Conservation (phyloP, 2,797 vertebrate genomes). For the Pseudochirops cupreus region DNA sequence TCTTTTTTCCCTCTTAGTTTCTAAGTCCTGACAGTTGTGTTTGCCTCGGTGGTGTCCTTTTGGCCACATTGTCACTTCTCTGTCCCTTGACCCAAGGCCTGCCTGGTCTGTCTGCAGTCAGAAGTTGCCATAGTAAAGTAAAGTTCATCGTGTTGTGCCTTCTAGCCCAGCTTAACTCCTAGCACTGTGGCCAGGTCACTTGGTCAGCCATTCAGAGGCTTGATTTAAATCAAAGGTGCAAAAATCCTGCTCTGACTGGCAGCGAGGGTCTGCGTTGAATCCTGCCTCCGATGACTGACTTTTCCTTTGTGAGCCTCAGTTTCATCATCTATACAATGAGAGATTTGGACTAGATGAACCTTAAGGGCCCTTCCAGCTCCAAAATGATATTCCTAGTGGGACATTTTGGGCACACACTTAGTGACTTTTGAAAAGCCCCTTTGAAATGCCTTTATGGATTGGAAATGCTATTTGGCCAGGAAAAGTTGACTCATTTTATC, state of each 20-base stretch:
- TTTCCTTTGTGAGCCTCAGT: not conserved
- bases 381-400: no score
- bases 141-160: not conserved
- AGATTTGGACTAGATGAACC: no score
- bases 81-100: not conserved
- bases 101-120: not conserved
- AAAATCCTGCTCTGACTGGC: not conserved
- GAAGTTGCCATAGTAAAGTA: not conserved
- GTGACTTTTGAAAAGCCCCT: not conserved
- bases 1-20: not conserved
- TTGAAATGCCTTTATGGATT: not conserved
- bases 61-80: no score
- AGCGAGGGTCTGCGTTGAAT: not conserved
- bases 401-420: not conserved
- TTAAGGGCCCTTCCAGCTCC: no score
- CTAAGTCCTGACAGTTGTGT: not conserved
- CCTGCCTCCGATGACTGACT: not conserved
- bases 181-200: not conserved
- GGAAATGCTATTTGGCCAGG: not conserved
- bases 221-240: no score
- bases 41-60: no score
- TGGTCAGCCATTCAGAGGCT: not conserved
- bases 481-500: not conserved
- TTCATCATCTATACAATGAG: not conserved
- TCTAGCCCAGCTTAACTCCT: fast-evolving